Evolutionary conservation across 2,888 invertebrate genomes (phyloP).

Genomic region (Argyra leucocephala): DNA sequence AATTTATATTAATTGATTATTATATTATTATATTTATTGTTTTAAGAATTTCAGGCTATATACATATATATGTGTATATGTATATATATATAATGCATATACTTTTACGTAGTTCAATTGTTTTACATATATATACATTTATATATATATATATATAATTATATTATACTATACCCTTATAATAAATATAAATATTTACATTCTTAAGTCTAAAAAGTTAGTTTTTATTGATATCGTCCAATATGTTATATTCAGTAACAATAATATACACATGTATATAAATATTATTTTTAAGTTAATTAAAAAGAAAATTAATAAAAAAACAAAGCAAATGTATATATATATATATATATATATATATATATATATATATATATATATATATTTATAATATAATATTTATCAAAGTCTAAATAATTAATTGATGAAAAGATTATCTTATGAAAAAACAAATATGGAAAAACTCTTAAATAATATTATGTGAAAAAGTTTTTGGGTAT

Average conservation of each 20-base stretch:
- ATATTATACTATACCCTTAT: background rate
- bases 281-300: too few species aligned
- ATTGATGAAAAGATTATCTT: too few species aligned
- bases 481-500: too few species aligned
- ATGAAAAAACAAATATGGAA: too few species aligned
- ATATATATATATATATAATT: background rate
- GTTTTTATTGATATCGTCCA: constrained; percentile 6
- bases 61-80: constrained; percentile 13
- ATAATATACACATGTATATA: background rate
- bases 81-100: constrained; percentile 4
- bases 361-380: too few species aligned
- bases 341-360: too few species aligned
- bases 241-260: background rate
- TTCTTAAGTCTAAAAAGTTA: background rate
- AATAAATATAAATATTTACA: background rate
- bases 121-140: background rate
- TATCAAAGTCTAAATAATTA: too few species aligned
- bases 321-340: too few species aligned
- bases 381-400: too few species aligned
- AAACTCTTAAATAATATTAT: too few species aligned
- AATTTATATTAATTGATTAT: too few species aligned
- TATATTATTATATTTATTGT: constrained; percentile 24
- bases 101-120: background rate
- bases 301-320: too few species aligned
- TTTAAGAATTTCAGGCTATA: constrained; percentile 21